Base-by-base conservation (phyloP, 2,113 vertebrate species). In the Micronycteris hirsuta region DNA sequence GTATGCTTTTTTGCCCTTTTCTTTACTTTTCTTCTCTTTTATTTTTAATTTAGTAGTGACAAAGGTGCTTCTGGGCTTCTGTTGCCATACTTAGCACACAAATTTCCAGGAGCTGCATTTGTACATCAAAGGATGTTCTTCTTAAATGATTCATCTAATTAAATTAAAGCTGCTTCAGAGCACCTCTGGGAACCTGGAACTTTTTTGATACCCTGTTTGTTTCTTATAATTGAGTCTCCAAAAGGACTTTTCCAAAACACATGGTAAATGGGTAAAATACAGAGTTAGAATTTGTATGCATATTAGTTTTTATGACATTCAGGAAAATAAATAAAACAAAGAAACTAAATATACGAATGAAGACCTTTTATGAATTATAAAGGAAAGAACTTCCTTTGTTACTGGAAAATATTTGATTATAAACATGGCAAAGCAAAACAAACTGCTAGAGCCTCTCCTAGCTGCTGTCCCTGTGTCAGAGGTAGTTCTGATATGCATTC, bases 271-370 rank as follows among this genome's bases (percentile, higher is more conserved):
- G 45, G 76, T 96, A 82, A 97, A 98, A 97, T 89, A 88, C 19
- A 63, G 76, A 95, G 68, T 90, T 95, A 95, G 10, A 95, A 4
- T 52, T 63, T 76, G 65, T 80, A 24, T 73, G 80, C 86, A 84
- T 98, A 93, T 97, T 97, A 96, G 96, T 97, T 82, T 96, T 97
- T 96, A 95, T 96, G 45, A 93, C 52, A 96, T 94, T 92, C 95
- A 31, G 17, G n/a, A 91, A 96, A 94, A 95, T 71, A 93, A 89
- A 17, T 84, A 96, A 92, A 78, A 96, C 26, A 74, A 94, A 81
- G 67, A 85, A 33, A 93, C 58, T 89, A 97, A 96, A 56, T 24
- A 83, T 22, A 97, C 33, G 11, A 94, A 76, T 96, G 93, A 92
- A 65, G 12, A 45, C 1, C 7, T 87, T 88, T 77, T 56, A 67